Evolutionary conservation across 1,140 invertebrate species (phyloP).

Genomic region (Zeugodacus cucurbitae): DNA sequence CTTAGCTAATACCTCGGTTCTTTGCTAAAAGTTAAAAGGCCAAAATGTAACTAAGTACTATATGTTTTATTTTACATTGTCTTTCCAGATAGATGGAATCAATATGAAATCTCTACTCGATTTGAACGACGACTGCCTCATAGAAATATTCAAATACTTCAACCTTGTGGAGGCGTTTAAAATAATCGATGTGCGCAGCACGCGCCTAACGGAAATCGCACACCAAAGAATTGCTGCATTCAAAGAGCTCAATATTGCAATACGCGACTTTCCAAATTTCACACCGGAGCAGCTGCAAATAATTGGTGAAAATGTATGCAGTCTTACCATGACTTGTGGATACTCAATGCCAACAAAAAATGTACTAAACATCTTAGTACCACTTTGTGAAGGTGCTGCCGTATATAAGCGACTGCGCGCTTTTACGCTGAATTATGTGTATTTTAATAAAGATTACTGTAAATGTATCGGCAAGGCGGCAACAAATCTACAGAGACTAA

Average conservation of each 20-base stretch:
- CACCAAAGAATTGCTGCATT: conserved; percentile 18
- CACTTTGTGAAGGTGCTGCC: conserved; percentile 18
- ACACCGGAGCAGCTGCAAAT: conserved; percentile 2
- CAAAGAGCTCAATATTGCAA: conserved; percentile 15
- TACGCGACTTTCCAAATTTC: conserved; percentile 34
- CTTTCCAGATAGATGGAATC: not conserved
- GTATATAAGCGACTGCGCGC: not conserved
- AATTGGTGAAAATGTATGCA: conserved; percentile 32
- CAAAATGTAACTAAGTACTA: too few relatives aligned
- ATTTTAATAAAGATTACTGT: conserved; percentile 25
- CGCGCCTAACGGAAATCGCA: conserved; percentile 1
- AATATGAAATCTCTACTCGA: not conserved
- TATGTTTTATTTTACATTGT: not conserved
- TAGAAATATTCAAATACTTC: conserved; percentile 43
- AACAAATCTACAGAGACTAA: not conserved
- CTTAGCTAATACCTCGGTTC: too few relatives aligned
- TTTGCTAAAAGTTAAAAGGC: too few relatives aligned
- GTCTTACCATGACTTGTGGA: not conserved
- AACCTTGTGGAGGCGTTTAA: conserved; percentile 14
- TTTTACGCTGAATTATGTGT: conserved; percentile 31
- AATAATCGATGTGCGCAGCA: not conserved
- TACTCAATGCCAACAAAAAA: conserved; percentile 34
- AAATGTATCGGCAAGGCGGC: not conserved
- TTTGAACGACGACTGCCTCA: conserved; percentile 41
- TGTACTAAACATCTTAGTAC: not conserved